phyloP scores from a whole-genome alignment of 2,797 vertebrate genomes.

The Orientallactaga sibirica region DNA sequence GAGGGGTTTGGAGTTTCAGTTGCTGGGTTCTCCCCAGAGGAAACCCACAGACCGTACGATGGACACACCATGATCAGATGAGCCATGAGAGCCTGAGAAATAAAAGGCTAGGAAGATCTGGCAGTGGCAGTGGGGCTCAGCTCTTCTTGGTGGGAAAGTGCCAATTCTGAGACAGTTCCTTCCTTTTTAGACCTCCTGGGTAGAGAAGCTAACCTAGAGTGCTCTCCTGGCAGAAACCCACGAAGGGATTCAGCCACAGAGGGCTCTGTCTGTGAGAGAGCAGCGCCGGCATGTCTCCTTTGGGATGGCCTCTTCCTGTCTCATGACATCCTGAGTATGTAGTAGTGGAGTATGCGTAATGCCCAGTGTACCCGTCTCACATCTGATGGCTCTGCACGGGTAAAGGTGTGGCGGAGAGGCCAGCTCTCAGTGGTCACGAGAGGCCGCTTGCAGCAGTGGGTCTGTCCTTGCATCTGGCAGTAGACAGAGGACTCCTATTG shows the following conservation, averaged over 20 bases:
- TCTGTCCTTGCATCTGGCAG: not conserved
- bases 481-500: not conserved
- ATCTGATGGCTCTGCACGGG: not conserved
- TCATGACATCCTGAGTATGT: not conserved
- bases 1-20: conserved; percentile 42
- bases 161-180: not conserved
- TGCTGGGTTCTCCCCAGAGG: conserved; percentile 32
- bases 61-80: not conserved
- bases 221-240: not conserved
- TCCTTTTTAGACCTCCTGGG: conserved; percentile 24
- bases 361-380: not conserved
- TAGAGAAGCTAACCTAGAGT: not conserved
- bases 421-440: not conserved
- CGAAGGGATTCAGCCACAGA: not conserved
- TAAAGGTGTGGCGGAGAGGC: not conserved
- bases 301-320: not conserved
- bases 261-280: not conserved
- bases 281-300: not conserved
- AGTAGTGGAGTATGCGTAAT: not conserved
- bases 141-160: conserved; percentile 3
- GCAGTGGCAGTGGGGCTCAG: not conserved
- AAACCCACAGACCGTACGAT: not conserved
- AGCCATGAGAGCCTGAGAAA: not conserved
- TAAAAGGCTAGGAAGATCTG: not conserved
- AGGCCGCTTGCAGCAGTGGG: not conserved